Evolutionary conservation across 2,113 vertebrate species (phyloP).

Genomic region (Podocnemis expansa): DNA sequence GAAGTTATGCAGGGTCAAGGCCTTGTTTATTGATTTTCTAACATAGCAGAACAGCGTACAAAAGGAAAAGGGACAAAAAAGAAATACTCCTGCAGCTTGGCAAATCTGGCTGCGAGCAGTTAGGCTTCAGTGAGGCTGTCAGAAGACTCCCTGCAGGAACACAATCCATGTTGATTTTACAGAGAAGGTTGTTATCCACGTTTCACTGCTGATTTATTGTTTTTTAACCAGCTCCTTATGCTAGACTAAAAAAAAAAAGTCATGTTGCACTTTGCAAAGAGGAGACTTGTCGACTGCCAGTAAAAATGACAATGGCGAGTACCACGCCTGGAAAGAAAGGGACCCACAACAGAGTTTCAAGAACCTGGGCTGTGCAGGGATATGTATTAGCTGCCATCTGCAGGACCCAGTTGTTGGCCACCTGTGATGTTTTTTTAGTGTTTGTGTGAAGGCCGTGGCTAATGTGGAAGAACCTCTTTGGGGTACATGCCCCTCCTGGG

Average conservation of each 20-base stretch:
- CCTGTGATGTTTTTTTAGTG: slow-evolving; percentile 78
- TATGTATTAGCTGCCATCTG: neutral
- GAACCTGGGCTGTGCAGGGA: neutral
- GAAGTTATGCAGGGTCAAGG: slow-evolving; percentile 73
- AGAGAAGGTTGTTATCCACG: slow-evolving; percentile 86
- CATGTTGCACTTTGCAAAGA: slow-evolving; percentile 68
- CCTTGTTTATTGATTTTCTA: slow-evolving; percentile 75
- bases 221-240: slow-evolving; percentile 90
- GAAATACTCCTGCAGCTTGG: slow-evolving; percentile 39
- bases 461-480: slow-evolving; percentile 63
- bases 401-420: slow-evolving; percentile 57
- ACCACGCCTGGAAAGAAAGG: slow-evolving; percentile 6
- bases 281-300: slow-evolving; percentile 51
- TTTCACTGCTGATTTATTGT: slow-evolving; percentile 89
- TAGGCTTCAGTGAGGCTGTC: slow-evolving; percentile 76
- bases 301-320: slow-evolving; percentile 43
- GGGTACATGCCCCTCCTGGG: neutral
- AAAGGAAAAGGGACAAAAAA: slow-evolving; percentile 29
- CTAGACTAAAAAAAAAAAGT: slow-evolving; percentile 42
- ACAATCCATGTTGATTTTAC: slow-evolving; percentile 88
- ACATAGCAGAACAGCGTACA: slow-evolving; percentile 56
- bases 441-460: slow-evolving; percentile 74
- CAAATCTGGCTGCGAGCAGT: slow-evolving; percentile 72
- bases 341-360: slow-evolving; percentile 14
- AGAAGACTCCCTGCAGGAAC: slow-evolving; percentile 82